Evolutionary conservation across 2,888 invertebrate genomes (phyloP), one percentile per base, ranked within the genome.

Genomic region (Hypena proboscidalis): DNA sequence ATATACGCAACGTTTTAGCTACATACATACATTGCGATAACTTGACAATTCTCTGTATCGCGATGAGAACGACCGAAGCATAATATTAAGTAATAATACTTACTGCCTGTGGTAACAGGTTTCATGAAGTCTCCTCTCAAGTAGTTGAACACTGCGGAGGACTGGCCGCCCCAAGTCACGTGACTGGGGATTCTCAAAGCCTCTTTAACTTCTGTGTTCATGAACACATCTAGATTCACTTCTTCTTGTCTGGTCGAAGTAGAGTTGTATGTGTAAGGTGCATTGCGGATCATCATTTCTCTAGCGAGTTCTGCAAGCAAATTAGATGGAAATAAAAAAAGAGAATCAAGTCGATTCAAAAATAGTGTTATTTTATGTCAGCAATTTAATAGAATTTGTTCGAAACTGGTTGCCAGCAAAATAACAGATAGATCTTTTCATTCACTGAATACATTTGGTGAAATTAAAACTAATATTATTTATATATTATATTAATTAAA

Each of bases 91-190:
- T 22, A 17, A 47, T 3, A 3, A 7, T 51, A 77, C 85, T 76
- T 36, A 90, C 89, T 81, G 60, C 84, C 79, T 42, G 93, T 83
- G 2, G 93, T 93, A 13, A 94, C 96, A 0, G 97, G 96, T 73
- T 94, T 95, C 96, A 97, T 96, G 69, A 97, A 96, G 72, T 97
- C 97, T 3, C 61, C 92, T 4, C 71, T 61, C 21, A 95, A 89
- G 15, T 81, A 76, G 13, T 72, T 57, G 68, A 96, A 96, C 0
- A 96, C 96, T 0, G 47, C 30, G 3, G 60, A 43, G 4, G 93
- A 92, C 67, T 94, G 94, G 0, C 88, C 90, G 35, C 94, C 94
- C 94, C 96, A 97, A 0, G 72, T 80, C 1, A 95, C 93, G 33
- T 93, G 82, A 0, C 83, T 80, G 0, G 95, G 94, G 11, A 97